Evolutionary conservation across 1,140 invertebrate species (phyloP).

Genomic region (Elymnias hypermnestra): DNA sequence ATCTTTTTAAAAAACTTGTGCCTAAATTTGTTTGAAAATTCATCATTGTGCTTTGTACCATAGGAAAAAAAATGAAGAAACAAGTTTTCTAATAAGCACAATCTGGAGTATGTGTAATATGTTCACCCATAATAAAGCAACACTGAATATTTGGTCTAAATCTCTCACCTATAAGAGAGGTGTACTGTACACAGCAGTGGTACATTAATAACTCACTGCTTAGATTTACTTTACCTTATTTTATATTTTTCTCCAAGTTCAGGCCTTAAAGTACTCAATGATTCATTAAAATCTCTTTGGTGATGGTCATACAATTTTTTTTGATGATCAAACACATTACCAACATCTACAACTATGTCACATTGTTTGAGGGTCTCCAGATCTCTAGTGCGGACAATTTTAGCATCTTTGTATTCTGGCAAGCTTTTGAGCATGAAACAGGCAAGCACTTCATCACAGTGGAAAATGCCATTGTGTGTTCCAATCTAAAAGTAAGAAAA

Average conservation of each 20-base stretch:
- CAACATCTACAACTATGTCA: slow-evolving; percentile 98
- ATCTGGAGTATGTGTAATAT: too few species aligned
- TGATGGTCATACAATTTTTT: slow-evolving; percentile 95
- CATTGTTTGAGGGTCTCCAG: slow-evolving; percentile 83
- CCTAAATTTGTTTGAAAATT: too few species aligned
- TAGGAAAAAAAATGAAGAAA: too few species aligned
- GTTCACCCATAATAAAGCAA: too few species aligned
- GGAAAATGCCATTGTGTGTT: slow-evolving; percentile 90
- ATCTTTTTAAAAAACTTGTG: too few species aligned
- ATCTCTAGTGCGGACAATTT: slow-evolving; percentile 85
- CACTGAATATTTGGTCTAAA: too few species aligned
- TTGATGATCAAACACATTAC: slow-evolving; percentile 88
- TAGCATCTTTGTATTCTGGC: slow-evolving; percentile 87
- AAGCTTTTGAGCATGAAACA: slow-evolving; percentile 93
- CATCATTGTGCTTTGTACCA: too few species aligned
- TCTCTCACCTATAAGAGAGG: too few species aligned
- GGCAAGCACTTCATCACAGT: slow-evolving; percentile 97
- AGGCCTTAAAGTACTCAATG: slow-evolving; percentile 76
- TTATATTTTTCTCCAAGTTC: slow-evolving; percentile 73
- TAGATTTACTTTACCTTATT: slow-evolving; percentile 67
- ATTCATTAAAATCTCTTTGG: slow-evolving; percentile 84
- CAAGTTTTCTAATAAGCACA: too few species aligned
- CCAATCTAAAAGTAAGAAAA: too few species aligned
- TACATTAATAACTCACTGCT: slow-evolving; percentile 5
- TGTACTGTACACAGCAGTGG: too few species aligned